Evolutionary conservation across 2,888 invertebrate genomes (phyloP).

Genomic region (Omphaloscelis lunosa): DNA sequence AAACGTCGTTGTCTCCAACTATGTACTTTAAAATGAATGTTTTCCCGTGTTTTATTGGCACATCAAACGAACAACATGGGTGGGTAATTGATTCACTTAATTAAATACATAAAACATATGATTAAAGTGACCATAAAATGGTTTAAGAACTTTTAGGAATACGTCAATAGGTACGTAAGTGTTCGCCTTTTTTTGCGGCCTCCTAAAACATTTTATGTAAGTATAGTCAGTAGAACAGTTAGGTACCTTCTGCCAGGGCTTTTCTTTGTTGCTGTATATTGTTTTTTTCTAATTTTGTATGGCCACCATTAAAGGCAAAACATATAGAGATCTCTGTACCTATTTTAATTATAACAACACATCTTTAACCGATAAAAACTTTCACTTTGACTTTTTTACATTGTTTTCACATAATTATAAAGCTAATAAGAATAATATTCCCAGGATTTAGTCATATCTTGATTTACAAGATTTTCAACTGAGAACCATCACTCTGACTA

Average conservation of each 20-base stretch:
- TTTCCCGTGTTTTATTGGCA: conserved; percentile 28
- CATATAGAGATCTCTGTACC: background rate
- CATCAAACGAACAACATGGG: conserved; percentile 39
- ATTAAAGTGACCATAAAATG: conserved; percentile 41
- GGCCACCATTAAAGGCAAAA: background rate
- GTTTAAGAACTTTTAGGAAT: conserved; percentile 42
- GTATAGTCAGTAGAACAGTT: conserved; percentile 8
- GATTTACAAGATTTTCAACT: too few relatives aligned
- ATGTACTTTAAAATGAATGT: conserved; percentile 32
- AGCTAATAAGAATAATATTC: background rate
- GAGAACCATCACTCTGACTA: too few relatives aligned
- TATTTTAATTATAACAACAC: background rate
- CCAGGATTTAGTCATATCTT: background rate
- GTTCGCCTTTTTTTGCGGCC: conserved; percentile 39
- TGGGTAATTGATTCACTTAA: conserved; percentile 49
- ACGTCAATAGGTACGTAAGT: conserved; percentile 26
- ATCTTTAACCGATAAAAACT: background rate
- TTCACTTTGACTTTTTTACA: background rate
- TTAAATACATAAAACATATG: conserved; percentile 48
- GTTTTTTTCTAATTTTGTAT: background rate
- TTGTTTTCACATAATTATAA: background rate
- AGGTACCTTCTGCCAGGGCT: background rate
- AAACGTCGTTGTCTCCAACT: background rate
- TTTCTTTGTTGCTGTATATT: background rate
- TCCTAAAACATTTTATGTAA: conserved; percentile 49